Evolutionary conservation across 2,113 vertebrate species (phyloP), one percentile per base, ranked within the genome.

Genomic region (Chunga burmeisteri): DNA sequence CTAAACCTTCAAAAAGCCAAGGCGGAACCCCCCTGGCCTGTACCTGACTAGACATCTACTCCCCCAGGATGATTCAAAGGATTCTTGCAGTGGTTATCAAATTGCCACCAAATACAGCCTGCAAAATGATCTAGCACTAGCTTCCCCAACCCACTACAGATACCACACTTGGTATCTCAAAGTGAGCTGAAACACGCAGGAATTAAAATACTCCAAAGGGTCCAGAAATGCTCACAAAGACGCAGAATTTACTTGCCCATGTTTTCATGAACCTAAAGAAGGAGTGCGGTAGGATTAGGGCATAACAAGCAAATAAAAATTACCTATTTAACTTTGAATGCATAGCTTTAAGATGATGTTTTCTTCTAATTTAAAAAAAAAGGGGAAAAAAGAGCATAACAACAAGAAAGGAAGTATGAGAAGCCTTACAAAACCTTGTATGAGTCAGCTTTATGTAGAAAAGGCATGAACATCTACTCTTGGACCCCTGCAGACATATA

Each of bases 381-480:
- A 27, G 16, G n/a, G 25, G 30, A 68, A 11, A 5, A 36, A 21
- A 4, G 0, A 14, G 50, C 22, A 46, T 30, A 12, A 62, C 16
- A 86, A 67, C 9, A 70, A 42, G 47, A 89, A 90, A 94, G 29
- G 26, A 92, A 71, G 27, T 21, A 67, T 1, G 0, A 21, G 47
- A 79, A 82, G 62, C 13, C 27, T 82, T 34, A 13, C 18, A 67
- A 71, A 58, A 30, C 38, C 32, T 74, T 20, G 7, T 9, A 38
- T 46, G 47, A 88, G 22, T 36, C 58, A 86, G 19, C 7, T 88
- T 75, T 50, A 75, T 21, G 19, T 32, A 89, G 49, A 80, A 86
- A 50, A n/a, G 40, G 9, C n/a, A 55, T 2, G 23, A 47, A 52
- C 32, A 61, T 13, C 38, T 44, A 18, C 7, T n/a, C 27, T 78